Percentiles rank a stretch among this genome's conserved stretches.
phyloP scores from a whole-genome alignment of 53 echinoderm and acorn worm genomes.

The Patiria pectinifera region DNA sequence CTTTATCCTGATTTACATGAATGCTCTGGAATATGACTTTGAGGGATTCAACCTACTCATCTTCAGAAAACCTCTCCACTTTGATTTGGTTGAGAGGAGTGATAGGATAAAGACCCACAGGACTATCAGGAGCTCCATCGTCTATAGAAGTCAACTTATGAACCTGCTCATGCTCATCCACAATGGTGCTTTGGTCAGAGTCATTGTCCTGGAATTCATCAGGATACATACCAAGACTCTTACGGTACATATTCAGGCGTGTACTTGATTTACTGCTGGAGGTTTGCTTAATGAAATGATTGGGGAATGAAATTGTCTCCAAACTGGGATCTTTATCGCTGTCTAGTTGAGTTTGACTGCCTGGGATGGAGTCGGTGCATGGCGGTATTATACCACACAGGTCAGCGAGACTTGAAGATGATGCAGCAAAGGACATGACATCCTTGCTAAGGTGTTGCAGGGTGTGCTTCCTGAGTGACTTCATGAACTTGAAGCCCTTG shows the following conservation, averaged over 20 bases:
- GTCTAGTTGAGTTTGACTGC: neutral
- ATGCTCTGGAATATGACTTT: neutral
- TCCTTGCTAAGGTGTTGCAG: constrained; percentile 47
- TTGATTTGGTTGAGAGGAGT: constrained; percentile 33
- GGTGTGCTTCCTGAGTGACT: constrained; percentile 40
- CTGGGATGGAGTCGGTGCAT: constrained; percentile 16
- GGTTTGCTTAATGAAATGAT: constrained; percentile 5
- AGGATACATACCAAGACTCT: constrained; percentile 48
- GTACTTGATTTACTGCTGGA: neutral
- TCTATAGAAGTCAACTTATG: no score
- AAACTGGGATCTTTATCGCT: neutral
- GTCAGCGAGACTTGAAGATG: constrained; percentile 30
- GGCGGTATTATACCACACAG: constrained; percentile 47
- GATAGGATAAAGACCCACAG: neutral
- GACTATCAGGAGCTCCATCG: neutral
- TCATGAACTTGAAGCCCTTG: constrained; percentile 43
- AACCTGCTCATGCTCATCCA: constrained; percentile 27
- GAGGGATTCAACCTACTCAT: constrained; percentile 6
- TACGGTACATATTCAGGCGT: constrained; percentile 24
- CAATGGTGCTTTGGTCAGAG: constrained; percentile 50
- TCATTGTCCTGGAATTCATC: neutral
- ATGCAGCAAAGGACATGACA: neutral
- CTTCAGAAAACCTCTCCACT: constrained; percentile 16
- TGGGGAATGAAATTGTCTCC: neutral
- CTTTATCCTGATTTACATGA: neutral